Evolutionary conservation across 2,888 invertebrate genomes (phyloP), one percentile per base, ranked within the genome.

Genomic region (Bimastos eiseni): DNA sequence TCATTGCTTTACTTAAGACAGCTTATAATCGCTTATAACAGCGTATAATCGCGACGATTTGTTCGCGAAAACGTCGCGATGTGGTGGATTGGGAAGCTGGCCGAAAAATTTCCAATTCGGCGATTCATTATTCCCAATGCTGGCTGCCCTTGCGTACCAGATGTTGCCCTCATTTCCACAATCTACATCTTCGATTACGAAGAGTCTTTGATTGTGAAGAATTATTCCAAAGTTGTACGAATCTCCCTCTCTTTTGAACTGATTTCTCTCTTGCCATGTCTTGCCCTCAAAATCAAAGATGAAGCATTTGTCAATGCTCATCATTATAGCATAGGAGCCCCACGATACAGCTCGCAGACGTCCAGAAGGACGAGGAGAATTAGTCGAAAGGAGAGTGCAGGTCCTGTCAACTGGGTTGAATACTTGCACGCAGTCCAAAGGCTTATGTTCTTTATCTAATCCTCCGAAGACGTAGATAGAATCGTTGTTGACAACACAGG

Each of bases 391-490:
- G n/a, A n/a, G 70, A n/a, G 70, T n/a, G n/a, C 70, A 70, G n/a
- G 30, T n/a, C 6, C 13, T 70, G 11, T 30, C 70, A 1, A 70
- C n/a, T 0, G 70, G 70, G 70, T 11, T 70, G n/a, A 70, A 70
- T 8, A 70, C 70, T 70, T 70, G 70, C n/a, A 70, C 70, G n/a
- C 70, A 70, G 8, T 70, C 70, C 8, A 70, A 70, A 8, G n/a
- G n/a, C n/a, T 70, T 11, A 0, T 0, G 1, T 0, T 30, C 11
- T n/a, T 30, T 70, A 70, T 70, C n/a, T 11, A 70, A 70, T 70
- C 70, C 70, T 70, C 70, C 70, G n/a, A n/a, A 70, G 70, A 70
- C 70, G 70, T 70, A 70, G 70, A 70, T n/a, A 17, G n/a, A n/a
- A n/a, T 13, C 30, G 13, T n/a, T n/a, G 70, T 70, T 6, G 70